These are phyloP conservation scores for Aplocera efformata DNA, from an alignment of 2,888 invertebrate species.

Conservation along the genomic window DNA sequence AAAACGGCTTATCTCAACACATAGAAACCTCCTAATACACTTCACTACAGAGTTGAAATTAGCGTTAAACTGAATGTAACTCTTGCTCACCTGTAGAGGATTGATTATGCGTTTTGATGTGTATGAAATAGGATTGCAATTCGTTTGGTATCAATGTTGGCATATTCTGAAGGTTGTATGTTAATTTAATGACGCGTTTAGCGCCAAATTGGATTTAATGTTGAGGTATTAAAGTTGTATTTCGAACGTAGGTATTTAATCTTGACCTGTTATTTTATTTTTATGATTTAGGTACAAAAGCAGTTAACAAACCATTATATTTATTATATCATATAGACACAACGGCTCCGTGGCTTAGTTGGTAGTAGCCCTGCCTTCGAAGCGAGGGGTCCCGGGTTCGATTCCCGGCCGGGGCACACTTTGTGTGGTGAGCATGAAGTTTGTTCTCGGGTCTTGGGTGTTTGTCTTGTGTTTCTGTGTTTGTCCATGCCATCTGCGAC, in stretches of 20 bases:
- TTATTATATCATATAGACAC: no score
- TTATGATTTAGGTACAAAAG: no score
- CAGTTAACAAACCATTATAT: no score
- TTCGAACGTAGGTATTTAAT: slow-evolving; percentile 26
- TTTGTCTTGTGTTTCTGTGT: no score
- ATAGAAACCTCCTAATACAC: background rate
- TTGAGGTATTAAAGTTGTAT: slow-evolving; percentile 28
- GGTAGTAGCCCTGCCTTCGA: no score
- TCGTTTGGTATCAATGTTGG: slow-evolving; percentile 6
- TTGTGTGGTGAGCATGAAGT: no score
- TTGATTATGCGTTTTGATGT: background rate
- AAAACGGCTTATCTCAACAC: background rate
- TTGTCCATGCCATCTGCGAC: no score
- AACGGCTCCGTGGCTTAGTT: no score
- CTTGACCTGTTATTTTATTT: background rate
- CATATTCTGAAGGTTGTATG: slow-evolving; percentile 11
- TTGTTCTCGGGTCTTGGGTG: no score
- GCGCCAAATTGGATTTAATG: slow-evolving; percentile 2
- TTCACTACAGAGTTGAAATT: background rate
- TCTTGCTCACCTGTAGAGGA: background rate
- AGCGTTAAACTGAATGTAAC: background rate
- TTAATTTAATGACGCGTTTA: background rate
- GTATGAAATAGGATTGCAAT: slow-evolving; percentile 7
- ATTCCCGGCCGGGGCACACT: no score
- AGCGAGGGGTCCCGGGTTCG: no score